Conservation (phyloP, 2,888 invertebrate genomes). For the Pyrocoelia pectoralis region DNA sequence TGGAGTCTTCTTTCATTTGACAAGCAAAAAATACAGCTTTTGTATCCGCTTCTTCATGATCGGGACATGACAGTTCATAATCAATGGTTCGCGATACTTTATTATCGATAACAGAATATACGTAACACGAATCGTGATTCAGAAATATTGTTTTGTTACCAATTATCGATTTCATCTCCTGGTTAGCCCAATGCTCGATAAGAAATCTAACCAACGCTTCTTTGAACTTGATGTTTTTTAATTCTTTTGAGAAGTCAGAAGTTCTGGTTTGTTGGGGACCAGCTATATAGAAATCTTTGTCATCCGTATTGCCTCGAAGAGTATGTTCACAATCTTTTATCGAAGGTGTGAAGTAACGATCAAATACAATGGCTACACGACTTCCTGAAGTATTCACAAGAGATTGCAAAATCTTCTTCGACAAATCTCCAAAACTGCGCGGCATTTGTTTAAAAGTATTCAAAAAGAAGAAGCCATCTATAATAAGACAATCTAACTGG, state of each 20-base stretch:
- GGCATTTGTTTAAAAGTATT: slow-evolving; percentile 23
- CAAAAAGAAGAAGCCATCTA: slow-evolving; percentile 19
- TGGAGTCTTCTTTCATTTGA: slow-evolving; percentile 29
- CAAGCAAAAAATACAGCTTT: slow-evolving; percentile 40
- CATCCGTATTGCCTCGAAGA: slow-evolving; percentile 34
- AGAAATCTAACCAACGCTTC: slow-evolving; percentile 45
- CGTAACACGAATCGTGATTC: slow-evolving; percentile 38
- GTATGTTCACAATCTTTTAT: slow-evolving; percentile 43
- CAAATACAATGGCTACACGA: slow-evolving; percentile 37
- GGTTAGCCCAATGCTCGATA: slow-evolving; percentile 43
- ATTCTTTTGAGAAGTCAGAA: slow-evolving; percentile 30
- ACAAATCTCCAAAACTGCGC: slow-evolving; percentile 40
- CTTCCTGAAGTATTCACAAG: slow-evolving; percentile 33
- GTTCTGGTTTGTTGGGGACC: slow-evolving; percentile 36
- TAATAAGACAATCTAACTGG: slow-evolving; percentile 35
- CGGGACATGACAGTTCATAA: not conserved
- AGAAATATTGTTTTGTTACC: slow-evolving; percentile 42
- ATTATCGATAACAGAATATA: slow-evolving; percentile 26
- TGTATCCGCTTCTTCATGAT: slow-evolving; percentile 44
- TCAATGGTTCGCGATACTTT: slow-evolving; percentile 28
- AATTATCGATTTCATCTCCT: slow-evolving; percentile 43
- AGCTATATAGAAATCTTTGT: slow-evolving; percentile 31
- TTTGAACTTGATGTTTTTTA: slow-evolving; percentile 38
- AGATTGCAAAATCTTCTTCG: slow-evolving; percentile 42
- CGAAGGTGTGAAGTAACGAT: slow-evolving; percentile 42